These are phyloP conservation scores for Pygocentrus nattereri DNA, from an alignment of 2,797 vertebrate genomes.

Conservation along the genomic window DNA sequence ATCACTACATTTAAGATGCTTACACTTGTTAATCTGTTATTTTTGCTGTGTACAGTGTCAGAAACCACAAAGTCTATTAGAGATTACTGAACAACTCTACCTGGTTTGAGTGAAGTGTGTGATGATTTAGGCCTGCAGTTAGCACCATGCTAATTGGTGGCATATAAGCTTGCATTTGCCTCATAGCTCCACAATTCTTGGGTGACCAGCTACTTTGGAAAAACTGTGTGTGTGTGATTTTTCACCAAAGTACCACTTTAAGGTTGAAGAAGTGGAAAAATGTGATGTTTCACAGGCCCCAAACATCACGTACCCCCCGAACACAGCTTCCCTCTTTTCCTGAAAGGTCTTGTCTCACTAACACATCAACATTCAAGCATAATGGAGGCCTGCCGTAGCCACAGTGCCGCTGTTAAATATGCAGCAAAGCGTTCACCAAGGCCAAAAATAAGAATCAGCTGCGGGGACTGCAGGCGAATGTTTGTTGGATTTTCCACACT, in stretches of 20 bases:
- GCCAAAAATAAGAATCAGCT: slow-evolving; percentile 28
- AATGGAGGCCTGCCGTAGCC: slow-evolving; percentile 9
- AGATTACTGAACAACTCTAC: too few species aligned
- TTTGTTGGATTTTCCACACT: slow-evolving; percentile 39
- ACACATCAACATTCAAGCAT: slow-evolving; percentile 27
- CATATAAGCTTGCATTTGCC: too few species aligned
- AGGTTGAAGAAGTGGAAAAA: background rate
- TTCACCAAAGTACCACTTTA: background rate
- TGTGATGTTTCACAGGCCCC: background rate
- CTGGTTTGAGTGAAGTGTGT: too few species aligned
- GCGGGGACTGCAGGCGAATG: slow-evolving; percentile 26
- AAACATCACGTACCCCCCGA: background rate
- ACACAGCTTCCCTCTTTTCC: slow-evolving; percentile 14
- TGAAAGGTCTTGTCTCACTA: slow-evolving; percentile 11
- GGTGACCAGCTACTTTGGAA: too few species aligned
- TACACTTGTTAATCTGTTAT: too few species aligned
- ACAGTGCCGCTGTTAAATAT: slow-evolving; percentile 32
- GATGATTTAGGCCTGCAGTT: too few species aligned
- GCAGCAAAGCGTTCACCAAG: slow-evolving; percentile 21
- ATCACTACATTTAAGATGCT: too few species aligned
- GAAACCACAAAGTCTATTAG: too few species aligned
- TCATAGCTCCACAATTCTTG: too few species aligned
- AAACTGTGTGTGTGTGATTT: too few species aligned
- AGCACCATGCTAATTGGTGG: too few species aligned
- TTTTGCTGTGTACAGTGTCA: too few species aligned